These are phyloP conservation scores for Puffinus mauretanicus DNA, from an alignment of 2,113 vertebrate genomes.

Conservation along the genomic window DNA sequence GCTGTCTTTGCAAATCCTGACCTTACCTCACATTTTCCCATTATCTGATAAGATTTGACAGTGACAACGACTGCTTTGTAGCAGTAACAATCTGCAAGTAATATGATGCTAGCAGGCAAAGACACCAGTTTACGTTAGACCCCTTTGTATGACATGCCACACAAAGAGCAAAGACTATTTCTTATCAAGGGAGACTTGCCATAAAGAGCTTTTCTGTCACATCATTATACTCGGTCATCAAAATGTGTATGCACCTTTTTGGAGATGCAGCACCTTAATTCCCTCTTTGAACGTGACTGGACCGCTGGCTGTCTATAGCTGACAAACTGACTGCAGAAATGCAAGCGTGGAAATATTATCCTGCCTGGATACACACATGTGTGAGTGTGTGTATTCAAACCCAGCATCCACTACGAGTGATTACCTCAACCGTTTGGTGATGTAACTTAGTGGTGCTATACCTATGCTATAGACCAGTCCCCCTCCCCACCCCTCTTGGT, in stretches of 20 bases:
- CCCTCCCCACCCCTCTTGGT: neutral
- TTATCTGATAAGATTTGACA: neutral
- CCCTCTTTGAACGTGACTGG: neutral
- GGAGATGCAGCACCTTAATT: neutral
- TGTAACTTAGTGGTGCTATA: neutral
- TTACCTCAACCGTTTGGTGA: neutral
- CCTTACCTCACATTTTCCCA: neutral
- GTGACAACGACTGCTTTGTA: neutral
- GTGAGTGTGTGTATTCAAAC: neutral
- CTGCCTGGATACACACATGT: neutral
- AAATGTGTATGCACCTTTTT: neutral
- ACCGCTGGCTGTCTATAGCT: neutral
- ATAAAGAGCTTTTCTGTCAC: neutral
- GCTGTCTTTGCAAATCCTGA: neutral
- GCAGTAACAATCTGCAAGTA: neutral
- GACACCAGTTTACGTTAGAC: neutral
- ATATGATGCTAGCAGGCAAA: neutral
- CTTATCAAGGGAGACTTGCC: neutral
- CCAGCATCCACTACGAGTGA: neutral
- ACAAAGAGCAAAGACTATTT: neutral
- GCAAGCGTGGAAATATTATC: fast-evolving
- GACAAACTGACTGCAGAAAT: neutral
- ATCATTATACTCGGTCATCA: neutral
- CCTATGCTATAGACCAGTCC: neutral
- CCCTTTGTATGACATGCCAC: neutral